Evolutionary conservation across 2,888 invertebrate genomes (phyloP).

Genomic region (Drosophila histrio): DNA sequence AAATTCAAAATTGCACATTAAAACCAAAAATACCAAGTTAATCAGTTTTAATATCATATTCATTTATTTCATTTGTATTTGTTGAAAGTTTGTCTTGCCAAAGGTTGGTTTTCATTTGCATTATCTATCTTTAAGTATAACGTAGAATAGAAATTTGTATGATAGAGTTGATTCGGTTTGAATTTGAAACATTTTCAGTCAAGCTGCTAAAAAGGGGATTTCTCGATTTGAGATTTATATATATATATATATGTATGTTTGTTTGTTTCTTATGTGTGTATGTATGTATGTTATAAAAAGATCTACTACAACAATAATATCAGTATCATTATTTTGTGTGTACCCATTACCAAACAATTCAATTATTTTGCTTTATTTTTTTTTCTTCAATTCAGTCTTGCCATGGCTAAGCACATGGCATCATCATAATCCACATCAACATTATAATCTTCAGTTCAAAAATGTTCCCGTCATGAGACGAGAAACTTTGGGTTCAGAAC

Average conservation of each 20-base stretch:
- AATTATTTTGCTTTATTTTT: conserved; percentile 34
- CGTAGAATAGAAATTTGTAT: conserved; percentile 73
- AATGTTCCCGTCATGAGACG: conserved; percentile 39
- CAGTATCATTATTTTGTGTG: conserved; percentile 61
- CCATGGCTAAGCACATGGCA: conserved; percentile 56
- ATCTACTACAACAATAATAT: conserved; percentile 79
- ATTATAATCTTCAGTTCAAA: conserved; percentile 51
- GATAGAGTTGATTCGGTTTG: conserved; percentile 61
- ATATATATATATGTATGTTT: conserved; percentile 28
- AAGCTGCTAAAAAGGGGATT: conserved; percentile 61
- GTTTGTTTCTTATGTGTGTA: conserved; percentile 28
- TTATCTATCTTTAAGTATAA: conserved; percentile 59
- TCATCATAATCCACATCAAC: conserved; percentile 49
- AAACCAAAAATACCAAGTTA: neutral
- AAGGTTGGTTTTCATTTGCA: conserved; percentile 36
- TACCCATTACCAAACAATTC: conserved; percentile 69
- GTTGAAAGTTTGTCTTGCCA: conserved; percentile 52
- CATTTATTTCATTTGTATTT: conserved; percentile 52
- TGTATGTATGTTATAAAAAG: conserved; percentile 62
- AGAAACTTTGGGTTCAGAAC: conserved; percentile 49
- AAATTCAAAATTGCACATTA: neutral
- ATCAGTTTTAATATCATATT: conserved; percentile 39
- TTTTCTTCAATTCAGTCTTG: conserved; percentile 71
- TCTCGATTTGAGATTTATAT: conserved; percentile 34
- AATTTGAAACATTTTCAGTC: conserved; percentile 48